These are phyloP conservation scores for Condylostylus longicornis DNA, from an alignment of 1,140 invertebrate genomes.

Conservation along the genomic window DNA sequence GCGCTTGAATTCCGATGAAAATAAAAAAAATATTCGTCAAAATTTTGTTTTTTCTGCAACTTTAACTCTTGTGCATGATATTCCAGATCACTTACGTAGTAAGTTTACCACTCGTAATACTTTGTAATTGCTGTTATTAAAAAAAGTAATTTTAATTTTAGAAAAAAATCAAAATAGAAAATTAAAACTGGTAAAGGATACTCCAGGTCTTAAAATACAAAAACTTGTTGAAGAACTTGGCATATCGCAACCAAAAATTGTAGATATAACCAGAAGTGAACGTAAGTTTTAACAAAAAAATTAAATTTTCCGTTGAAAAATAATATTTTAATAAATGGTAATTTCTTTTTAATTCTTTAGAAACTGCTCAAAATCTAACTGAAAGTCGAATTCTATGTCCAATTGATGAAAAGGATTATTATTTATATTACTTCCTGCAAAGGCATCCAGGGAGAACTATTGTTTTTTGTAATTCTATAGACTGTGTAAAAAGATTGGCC, in stretches of 20 bases:
- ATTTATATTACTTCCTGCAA: conserved; percentile 84
- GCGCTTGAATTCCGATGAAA: conserved; percentile 55
- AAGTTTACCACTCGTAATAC: conserved; percentile 23
- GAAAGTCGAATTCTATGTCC: conserved; percentile 67
- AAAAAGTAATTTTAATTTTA: conserved; percentile 10
- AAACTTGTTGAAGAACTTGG: conserved; percentile 56
- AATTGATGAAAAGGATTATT: conserved; percentile 76
- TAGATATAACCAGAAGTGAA: conserved; percentile 65
- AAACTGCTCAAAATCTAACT: conserved; percentile 65
- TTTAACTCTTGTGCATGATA: conserved; percentile 73
- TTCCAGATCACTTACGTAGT: conserved; percentile 57
- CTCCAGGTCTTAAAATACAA: conserved; percentile 54
- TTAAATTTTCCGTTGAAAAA: not conserved
- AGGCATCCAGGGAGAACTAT: conserved; percentile 76
- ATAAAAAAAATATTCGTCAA: conserved; percentile 49
- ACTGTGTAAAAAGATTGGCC: conserved; percentile 71
- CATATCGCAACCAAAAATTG: conserved; percentile 78
- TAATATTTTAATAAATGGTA: not conserved
- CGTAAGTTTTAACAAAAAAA: conserved; percentile 11
- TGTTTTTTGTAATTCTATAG: conserved; percentile 96
- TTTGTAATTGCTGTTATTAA: not conserved
- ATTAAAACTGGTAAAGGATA: conserved; percentile 47
- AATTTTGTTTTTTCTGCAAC: conserved; percentile 98
- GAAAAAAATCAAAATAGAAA: conserved; percentile 31
- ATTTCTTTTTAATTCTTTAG: conserved; percentile 30